Percentiles rank a stretch among this genome's conserved stretches.
phyloP scores from a whole-genome alignment of 64 coral and sea anemone genomes.

The Dendronephthya gigantea region DNA sequence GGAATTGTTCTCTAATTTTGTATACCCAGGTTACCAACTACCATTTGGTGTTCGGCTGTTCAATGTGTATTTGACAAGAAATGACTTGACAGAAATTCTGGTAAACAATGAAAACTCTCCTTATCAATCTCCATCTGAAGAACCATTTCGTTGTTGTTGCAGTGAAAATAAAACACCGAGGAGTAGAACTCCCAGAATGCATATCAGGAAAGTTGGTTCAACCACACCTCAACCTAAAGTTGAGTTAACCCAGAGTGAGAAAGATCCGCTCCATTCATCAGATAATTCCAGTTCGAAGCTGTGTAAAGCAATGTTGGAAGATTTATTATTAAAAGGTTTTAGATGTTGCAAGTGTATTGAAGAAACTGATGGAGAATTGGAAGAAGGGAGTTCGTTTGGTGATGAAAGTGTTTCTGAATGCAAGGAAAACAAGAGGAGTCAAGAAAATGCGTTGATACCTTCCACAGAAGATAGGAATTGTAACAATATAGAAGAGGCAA shows the following conservation, averaged over 20 bases:
- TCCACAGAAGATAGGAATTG: background rate
- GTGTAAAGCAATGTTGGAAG: constrained; percentile 6
- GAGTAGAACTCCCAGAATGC: background rate
- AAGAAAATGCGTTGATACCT: background rate
- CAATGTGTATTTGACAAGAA: background rate
- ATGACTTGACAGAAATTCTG: background rate
- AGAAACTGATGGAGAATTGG: background rate
- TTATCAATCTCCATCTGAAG: background rate
- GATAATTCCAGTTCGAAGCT: background rate
- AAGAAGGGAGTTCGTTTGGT: background rate
- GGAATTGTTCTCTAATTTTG: background rate
- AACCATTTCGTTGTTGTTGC: background rate
- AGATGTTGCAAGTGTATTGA: constrained; percentile 5
- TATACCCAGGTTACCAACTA: background rate
- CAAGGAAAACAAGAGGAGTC: background rate
- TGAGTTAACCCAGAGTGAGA: background rate
- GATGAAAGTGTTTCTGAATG: background rate
- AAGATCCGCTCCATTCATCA: background rate
- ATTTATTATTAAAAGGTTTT: constrained; percentile 3
- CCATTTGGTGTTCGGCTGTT: background rate
- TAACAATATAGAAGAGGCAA: background rate
- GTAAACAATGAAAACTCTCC: background rate
- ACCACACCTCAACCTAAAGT: background rate
- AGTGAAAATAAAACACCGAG: background rate
- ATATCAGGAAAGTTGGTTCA: background rate